Base-by-base conservation (phyloP, 2,888 invertebrate species). In the Luperina testacea region DNA sequence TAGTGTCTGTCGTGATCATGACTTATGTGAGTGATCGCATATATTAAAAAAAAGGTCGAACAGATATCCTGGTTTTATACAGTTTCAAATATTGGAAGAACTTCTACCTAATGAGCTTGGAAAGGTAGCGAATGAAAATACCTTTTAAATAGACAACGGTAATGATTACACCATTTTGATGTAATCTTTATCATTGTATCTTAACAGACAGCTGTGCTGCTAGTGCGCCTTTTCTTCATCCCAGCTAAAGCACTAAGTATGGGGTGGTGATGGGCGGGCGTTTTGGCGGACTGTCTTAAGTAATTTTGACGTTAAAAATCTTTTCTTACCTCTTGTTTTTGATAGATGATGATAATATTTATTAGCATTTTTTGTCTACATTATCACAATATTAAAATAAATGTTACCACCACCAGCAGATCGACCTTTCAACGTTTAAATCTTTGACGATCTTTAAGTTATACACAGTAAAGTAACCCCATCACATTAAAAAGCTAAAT, bases 401-500 rank as follows among this genome's bases (percentile, higher is more conserved):
- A 61, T 27, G 6, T 15, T 27, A 27, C 38, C 13, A 51, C 48
- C 27, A 51, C 17, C 45, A 59, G 24, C 32, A 9, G 15, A 42
- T 32, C 24, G 13, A 67, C 17, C 13, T 24, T 38, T 17, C 24
- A 64, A 27, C 1, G 20, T 70, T 81, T 77, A 51, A 48, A 72
- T 59, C 11, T 64, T 71, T n/a, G n/a, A 61, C 24, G 65, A 76
- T 68, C 64, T 42, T 45, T 51, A 73, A 80, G 24, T 74, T 61
- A 68, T 13, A 7, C 53, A 53, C 24, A 27, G 53, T 81, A 67
- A 73, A 38, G 38, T 51, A 78, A 77, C 68, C 17, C 51, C 38
- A 74, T 61, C 68, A 71, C 73, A 81, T 80, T 80, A 83, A 84
- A 80, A 80, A 78, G 32, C 63, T 83, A 77, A 81, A 80, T 77